Conservation (phyloP, 1,140 invertebrate species). For the Sweltsa coloradensis region DNA sequence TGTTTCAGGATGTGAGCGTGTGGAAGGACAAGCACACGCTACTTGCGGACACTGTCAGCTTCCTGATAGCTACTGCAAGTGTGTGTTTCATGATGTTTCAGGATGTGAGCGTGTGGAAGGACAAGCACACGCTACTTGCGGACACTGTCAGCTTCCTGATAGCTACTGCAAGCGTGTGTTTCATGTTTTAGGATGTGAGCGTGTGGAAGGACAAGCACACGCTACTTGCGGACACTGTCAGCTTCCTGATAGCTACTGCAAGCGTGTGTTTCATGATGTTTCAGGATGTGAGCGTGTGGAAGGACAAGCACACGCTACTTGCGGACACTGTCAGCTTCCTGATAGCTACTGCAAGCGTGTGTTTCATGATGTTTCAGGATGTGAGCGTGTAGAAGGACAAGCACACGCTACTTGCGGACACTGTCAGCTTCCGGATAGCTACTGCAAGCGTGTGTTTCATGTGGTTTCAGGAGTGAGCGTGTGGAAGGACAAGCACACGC, state of each 20-base stretch:
- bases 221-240: slow-evolving; percentile 68
- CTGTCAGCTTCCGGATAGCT: slow-evolving; percentile 76
- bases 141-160: slow-evolving; percentile 81
- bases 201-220: slow-evolving; percentile 83
- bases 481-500: slow-evolving; percentile 79
- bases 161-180: slow-evolving; percentile 49
- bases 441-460: slow-evolving; percentile 31
- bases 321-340: slow-evolving; percentile 79
- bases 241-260: slow-evolving; percentile 81
- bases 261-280: too few species aligned
- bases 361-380: slow-evolving; percentile 64
- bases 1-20: slow-evolving; percentile 73
- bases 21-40: slow-evolving; percentile 82
- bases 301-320: slow-evolving; percentile 71
- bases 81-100: too few species aligned
- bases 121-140: slow-evolving; percentile 68
- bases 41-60: slow-evolving; percentile 73
- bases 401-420: slow-evolving; percentile 65
- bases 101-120: slow-evolving; percentile 82
- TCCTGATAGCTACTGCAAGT: slow-evolving; percentile 81
- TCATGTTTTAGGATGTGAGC: slow-evolving; percentile 73
- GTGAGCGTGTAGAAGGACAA: slow-evolving; percentile 81
- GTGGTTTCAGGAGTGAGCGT: slow-evolving; percentile 73
- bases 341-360: slow-evolving; percentile 50
- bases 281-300: slow-evolving; percentile 81